Conservation (phyloP, 2,888 invertebrate genomes). For the Periphyllus acericola region DNA sequence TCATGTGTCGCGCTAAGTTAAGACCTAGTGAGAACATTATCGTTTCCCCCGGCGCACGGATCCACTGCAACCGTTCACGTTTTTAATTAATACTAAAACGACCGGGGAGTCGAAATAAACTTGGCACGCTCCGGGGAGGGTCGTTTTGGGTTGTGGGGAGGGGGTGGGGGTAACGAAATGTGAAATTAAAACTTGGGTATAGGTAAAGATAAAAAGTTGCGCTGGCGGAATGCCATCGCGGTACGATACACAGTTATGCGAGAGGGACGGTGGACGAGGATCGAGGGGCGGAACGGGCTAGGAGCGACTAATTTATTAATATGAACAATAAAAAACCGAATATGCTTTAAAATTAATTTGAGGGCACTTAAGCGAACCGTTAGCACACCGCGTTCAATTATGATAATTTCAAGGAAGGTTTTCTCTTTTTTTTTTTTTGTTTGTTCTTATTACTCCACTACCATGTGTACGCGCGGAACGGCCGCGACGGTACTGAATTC, state of each 20-base stretch:
- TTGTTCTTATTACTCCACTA: neutral
- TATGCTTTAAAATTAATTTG: slow-evolving; percentile 59
- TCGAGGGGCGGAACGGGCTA: neutral
- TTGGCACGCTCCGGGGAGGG: slow-evolving; percentile 43
- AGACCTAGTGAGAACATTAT: slow-evolving; percentile 18
- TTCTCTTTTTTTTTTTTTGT: neutral
- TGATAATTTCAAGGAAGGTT: neutral
- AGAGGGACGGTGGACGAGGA: neutral
- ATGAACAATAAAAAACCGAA: slow-evolving; percentile 29
- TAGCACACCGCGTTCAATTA: neutral
- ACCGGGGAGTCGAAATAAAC: slow-evolving; percentile 44
- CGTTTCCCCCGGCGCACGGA: neutral
- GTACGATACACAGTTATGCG: neutral
- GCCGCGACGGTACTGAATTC: neutral
- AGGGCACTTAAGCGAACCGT: slow-evolving; percentile 27
- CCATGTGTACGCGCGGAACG: neutral
- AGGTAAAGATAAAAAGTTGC: slow-evolving; percentile 53
- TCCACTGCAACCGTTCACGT: neutral
- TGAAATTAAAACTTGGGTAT: slow-evolving; percentile 58
- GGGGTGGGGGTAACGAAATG: slow-evolving; percentile 43
- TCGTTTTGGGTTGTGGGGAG: too few species aligned
- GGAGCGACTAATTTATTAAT: slow-evolving; percentile 27
- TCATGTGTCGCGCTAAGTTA: neutral
- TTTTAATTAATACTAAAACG: slow-evolving; percentile 58
- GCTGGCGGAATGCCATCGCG: slow-evolving; percentile 46